Conservation (phyloP, 2,797 vertebrate genomes). For the Argyrosomus regius region DNA sequence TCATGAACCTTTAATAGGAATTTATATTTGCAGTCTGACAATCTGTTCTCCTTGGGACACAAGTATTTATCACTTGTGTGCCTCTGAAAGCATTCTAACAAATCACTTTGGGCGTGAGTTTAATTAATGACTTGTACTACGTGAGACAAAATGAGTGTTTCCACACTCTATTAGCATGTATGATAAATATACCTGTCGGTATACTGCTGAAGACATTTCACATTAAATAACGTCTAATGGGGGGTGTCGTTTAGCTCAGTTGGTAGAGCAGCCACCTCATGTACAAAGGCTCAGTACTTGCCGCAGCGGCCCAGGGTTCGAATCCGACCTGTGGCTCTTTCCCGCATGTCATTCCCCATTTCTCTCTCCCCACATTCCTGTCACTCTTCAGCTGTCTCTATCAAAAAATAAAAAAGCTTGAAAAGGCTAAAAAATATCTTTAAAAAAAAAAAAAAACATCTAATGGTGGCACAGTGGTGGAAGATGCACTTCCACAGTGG, state of each 20-base stretch:
- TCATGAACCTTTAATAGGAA: constrained; percentile 59
- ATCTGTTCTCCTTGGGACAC: constrained; percentile 49
- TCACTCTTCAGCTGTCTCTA: too few species aligned
- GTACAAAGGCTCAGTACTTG: too few species aligned
- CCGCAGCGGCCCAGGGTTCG: too few species aligned
- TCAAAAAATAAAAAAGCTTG: too few species aligned
- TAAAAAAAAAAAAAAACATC: background rate
- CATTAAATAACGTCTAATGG: constrained; percentile 53
- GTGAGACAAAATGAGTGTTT: constrained; percentile 74
- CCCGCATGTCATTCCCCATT: too few species aligned
- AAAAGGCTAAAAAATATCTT: too few species aligned
- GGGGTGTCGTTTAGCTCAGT: too few species aligned
- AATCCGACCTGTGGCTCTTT: too few species aligned
- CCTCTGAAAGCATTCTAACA: constrained; percentile 54
- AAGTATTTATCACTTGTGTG: constrained; percentile 58
- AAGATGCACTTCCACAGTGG: constrained; percentile 24
- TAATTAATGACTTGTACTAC: constrained; percentile 72
- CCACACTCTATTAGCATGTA: constrained; percentile 75
- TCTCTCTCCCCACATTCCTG: too few species aligned
- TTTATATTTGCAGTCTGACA: constrained; percentile 61
- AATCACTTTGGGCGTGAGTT: constrained; percentile 63
- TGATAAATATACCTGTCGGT: constrained; percentile 71
- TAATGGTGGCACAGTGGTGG: constrained; percentile 35
- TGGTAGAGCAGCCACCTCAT: too few species aligned
- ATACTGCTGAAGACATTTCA: constrained; percentile 45